Base-by-base conservation (phyloP, 2,888 invertebrate species). In the Plagiodera versicolora region DNA sequence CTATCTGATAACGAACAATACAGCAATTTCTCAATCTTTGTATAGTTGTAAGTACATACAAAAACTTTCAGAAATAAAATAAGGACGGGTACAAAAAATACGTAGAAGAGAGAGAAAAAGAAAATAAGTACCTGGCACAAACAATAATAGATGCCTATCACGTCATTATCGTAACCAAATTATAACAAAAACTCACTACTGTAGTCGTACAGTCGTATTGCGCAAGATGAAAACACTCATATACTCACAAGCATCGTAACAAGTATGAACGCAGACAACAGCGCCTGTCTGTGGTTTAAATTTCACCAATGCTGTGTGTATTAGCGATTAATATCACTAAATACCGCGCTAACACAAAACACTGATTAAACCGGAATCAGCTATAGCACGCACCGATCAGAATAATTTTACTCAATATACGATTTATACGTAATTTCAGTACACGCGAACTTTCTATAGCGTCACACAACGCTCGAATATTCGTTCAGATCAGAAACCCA, bases 241-340 rank as follows among this genome's bases (percentile, higher is more conserved):
- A 68, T 72, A 72, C 72, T 71, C 71, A 73, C 72, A 71, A 72
- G 71, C 71, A 71, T 72, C 67, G 70, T 70, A 39, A 39, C 64
- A 67, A 61, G 66, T 68, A 57, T 54, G 60, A 65, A 61, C 50
- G 56, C 65, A 61, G 63, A 66, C 63, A 63, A 61, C 59, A 56
- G 58, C 58, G 62, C 58, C 60, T 56, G 63, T 56, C 58, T 45
- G 60, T 56, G 50, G 58, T 58, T 60, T 50, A 58, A 65, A 60
- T 60, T 62, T 47, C 58, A 45, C 56, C 65, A 58, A 54, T 57
- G 59, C 52, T 39, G 55, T 49, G 19, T 24, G 56, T 49, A 28
- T 28, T 55, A 50, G 32, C 28, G 45, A 57, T 56, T 46, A 52
- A 59, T 55, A 46, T 59, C 55, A 65, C 60, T 58, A 48, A 60